Evolutionary conservation across 2,797 vertebrate species (phyloP).

Genomic region (Diglossa cyanea): DNA sequence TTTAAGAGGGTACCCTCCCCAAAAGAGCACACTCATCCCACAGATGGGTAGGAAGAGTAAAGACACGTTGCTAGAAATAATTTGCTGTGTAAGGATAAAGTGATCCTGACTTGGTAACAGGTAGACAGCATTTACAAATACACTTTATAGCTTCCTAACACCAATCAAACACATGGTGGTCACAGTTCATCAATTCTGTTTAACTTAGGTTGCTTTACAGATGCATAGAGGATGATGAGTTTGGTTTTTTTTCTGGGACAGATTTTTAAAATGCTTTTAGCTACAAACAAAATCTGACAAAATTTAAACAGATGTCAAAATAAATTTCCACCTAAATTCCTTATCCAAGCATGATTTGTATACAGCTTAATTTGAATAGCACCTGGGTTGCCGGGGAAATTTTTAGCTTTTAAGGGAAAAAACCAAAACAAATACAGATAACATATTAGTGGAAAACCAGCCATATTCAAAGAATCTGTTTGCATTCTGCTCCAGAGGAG

Average conservation of each 20-base stretch:
- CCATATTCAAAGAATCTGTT: not conserved
- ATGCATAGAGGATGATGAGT: not conserved
- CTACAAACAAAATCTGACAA: not conserved
- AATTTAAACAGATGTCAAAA: constrained; percentile 52
- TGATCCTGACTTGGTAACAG: not conserved
- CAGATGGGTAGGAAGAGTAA: not conserved
- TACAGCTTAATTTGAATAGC: not conserved
- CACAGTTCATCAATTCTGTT: not conserved
- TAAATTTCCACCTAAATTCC: constrained; percentile 18
- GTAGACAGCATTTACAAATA: not conserved
- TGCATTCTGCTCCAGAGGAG: not conserved
- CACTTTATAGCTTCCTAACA: not conserved
- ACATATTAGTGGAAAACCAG: not conserved
- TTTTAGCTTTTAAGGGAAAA: not conserved
- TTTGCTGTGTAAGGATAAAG: not conserved
- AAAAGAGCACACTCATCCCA: not conserved
- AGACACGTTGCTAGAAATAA: not conserved
- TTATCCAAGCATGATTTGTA: not conserved
- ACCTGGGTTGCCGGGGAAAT: not conserved
- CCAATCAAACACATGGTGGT: not conserved
- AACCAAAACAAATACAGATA: not conserved
- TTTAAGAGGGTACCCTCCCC: not conserved
- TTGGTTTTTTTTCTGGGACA: not conserved
- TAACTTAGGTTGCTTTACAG: not conserved
- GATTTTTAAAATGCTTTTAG: constrained; percentile 7